These are phyloP conservation scores for Cherax quadricarinatus DNA, from an alignment of 1,140 invertebrate species.

Conservation along the genomic window DNA sequence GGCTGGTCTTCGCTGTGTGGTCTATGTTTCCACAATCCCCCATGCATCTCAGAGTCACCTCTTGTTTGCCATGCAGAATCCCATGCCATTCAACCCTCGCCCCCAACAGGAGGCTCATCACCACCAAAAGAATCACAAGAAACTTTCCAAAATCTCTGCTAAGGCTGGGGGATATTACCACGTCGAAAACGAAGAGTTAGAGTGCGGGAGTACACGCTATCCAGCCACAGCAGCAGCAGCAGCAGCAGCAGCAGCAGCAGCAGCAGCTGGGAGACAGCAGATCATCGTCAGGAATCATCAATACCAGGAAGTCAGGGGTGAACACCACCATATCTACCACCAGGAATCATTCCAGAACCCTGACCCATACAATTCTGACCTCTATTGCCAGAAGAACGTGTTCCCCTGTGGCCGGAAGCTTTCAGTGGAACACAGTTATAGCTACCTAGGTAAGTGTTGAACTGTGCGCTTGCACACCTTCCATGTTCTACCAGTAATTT, in stretches of 20 bases:
- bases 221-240: not conserved
- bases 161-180: not conserved
- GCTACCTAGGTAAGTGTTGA: not conserved
- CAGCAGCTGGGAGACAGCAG: not conserved
- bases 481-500: too few relatives aligned
- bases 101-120: not conserved
- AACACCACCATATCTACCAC: not conserved
- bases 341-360: not conserved
- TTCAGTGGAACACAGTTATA: not conserved
- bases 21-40: not conserved
- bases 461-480: too few relatives aligned
- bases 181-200: not conserved
- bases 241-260: too few relatives aligned
- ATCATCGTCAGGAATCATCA: not conserved
- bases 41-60: not conserved
- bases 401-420: not conserved
- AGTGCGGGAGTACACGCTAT: not conserved
- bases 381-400: conserved; percentile 1
- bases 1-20: not conserved
- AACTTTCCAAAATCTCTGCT: not conserved
- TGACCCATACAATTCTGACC: not conserved
- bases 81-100: not conserved
- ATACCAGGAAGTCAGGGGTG: not conserved
- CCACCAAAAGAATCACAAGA: not conserved
- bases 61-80: not conserved